Evolutionary conservation across 2,113 vertebrate species (phyloP), one percentile per base, ranked within the genome.

Genomic region (Lamprologus callipterus): DNA sequence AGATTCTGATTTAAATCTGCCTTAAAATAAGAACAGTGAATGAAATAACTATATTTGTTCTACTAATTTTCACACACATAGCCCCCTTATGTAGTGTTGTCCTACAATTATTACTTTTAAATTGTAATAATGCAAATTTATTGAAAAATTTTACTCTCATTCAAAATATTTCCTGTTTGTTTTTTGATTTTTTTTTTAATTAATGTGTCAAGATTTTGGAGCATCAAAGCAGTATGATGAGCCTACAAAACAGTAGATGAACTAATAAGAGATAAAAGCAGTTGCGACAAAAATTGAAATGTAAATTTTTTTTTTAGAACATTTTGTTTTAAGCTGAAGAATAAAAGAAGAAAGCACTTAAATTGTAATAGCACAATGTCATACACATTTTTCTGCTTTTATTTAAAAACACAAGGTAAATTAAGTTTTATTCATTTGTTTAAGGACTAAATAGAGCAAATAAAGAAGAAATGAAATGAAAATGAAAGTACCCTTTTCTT

Each of bases 401-500:
- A 37, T 68, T 37, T 37, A 37, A 68, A 21, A 68, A 68, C 11
- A 68, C 33, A 0, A 68, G 63, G 0, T 68, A 13, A 37, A 37
- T 65, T n/a, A 45, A 47, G 23, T 47, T 75, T 75, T 47, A 75
- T 75, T 11, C 42, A 45, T 47, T 0, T 47, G 42, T 0, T 78
- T 0, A 49, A 78, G 23, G 70, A 78, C 9, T 78, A 78, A 78
- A 78, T 12, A 5, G 70, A 28, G 42, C 42, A 78, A 68, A 68
- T 68, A 68, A 68, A 68, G 33, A 37, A 68, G 0, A 68, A 68
- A 0, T 68, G 33, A 37, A 68, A 21, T 5, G 19, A 68, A 68
- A 78, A 51, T 51, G 11, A 78, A 78, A 28, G 16, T 54, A 99
- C 99, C 99, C 96, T 99, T 99, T 79, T 99, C 99, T 94, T 99